phyloP scores from a whole-genome alignment of 2,888 invertebrate species.

The Netelia inedita region DNA sequence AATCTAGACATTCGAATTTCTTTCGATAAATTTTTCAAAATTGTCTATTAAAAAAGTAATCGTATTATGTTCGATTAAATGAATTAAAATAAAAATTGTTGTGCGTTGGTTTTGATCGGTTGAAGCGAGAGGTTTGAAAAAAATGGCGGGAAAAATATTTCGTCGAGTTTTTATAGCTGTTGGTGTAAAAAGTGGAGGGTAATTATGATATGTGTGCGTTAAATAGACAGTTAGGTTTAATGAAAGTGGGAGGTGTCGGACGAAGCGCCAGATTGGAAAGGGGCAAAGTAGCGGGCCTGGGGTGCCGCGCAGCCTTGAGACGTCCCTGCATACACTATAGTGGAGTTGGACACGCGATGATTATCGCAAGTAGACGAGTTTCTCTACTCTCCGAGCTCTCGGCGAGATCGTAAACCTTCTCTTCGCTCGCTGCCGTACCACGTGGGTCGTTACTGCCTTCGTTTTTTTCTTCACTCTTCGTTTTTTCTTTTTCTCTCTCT shows the following conservation, averaged over 20 bases:
- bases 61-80: no score
- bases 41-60: no score
- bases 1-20: not conserved
- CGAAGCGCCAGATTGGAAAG: slow-evolving; percentile 19
- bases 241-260: slow-evolving; percentile 1
- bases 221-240: not conserved
- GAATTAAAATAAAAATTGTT: no score
- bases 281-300: slow-evolving; percentile 30
- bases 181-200: not conserved
- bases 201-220: not conserved
- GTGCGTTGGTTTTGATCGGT: no score
- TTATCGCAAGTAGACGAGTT: slow-evolving; percentile 69
- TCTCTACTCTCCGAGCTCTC: slow-evolving; percentile 59
- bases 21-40: no score
- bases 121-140: not conserved
- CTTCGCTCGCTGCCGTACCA: slow-evolving; percentile 54
- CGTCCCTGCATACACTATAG: slow-evolving; percentile 57
- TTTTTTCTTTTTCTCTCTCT: no score
- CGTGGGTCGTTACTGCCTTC: slow-evolving; percentile 67
- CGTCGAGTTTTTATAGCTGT: not conserved
- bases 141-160: slow-evolving; percentile 20
- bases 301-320: slow-evolving; percentile 62
- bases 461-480: slow-evolving; percentile 26
- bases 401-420: slow-evolving; percentile 64
- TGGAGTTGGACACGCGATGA: slow-evolving; percentile 58